Conservation (phyloP, 2,797 vertebrate genomes). For the Pyrocephalus nanus region DNA sequence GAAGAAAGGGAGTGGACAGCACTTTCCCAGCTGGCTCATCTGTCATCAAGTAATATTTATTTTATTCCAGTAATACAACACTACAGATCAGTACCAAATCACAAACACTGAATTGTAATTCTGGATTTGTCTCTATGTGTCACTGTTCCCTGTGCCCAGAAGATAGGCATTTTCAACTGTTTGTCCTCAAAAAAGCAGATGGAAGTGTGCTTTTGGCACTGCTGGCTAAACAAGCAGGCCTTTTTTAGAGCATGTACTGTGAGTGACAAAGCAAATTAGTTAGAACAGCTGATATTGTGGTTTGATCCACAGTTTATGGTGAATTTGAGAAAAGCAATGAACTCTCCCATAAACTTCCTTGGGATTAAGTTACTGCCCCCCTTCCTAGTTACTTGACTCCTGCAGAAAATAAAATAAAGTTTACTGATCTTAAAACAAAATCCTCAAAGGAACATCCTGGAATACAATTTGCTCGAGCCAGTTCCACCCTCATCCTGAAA, state of each 20-base stretch:
- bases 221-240: not conserved
- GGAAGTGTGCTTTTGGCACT: not conserved
- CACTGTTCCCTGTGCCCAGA: not conserved
- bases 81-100: not conserved
- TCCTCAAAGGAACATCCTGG: slow-evolving; percentile 16
- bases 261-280: not conserved
- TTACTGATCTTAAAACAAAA: slow-evolving; percentile 15
- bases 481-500: not conserved
- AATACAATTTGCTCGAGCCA: not conserved
- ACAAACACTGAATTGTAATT: not conserved
- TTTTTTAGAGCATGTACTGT: not conserved
- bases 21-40: not conserved
- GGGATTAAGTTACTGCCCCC: not conserved
- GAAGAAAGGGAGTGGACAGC: not conserved
- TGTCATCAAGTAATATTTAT: not conserved
- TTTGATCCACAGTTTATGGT: not conserved
- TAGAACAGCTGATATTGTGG: not conserved
- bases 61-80: not conserved
- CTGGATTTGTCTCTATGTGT: not conserved
- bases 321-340: not conserved
- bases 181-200: not conserved
- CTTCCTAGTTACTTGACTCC: not conserved
- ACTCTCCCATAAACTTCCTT: not conserved
- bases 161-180: not conserved
- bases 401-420: slow-evolving; percentile 13